Evolutionary conservation across 30 jellyfish, hydroid and myxozoan genomes (phyloP).

Genomic region (Cassiopea xamachana): DNA sequence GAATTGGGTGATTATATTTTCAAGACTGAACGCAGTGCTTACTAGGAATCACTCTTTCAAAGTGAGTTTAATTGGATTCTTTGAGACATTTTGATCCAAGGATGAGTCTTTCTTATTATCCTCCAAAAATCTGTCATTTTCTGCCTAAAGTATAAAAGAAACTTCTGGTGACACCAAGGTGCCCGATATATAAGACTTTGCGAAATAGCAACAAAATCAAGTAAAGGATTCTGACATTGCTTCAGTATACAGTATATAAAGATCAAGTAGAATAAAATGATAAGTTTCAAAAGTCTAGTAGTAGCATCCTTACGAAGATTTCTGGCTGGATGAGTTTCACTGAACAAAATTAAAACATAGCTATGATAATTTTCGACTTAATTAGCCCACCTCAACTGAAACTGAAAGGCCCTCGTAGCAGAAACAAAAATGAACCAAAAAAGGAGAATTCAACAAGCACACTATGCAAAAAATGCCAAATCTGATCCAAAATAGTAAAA

Average conservation of each 20-base stretch:
- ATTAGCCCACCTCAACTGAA: too few relatives aligned
- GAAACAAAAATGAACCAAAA: too few relatives aligned
- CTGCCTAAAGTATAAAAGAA: conserved; percentile 40
- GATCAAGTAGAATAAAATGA: background rate
- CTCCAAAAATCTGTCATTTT: conserved; percentile 52
- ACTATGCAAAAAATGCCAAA: too few relatives aligned
- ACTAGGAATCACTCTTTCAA: conserved; percentile 45
- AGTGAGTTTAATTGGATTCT: conserved; percentile 71
- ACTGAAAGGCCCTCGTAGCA: too few relatives aligned
- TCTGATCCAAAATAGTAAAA: too few relatives aligned
- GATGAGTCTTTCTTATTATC: conserved; percentile 23
- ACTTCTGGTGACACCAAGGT: background rate
- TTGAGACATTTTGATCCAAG: conserved; percentile 50
- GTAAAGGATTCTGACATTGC: too few relatives aligned
- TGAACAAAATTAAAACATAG: too few relatives aligned
- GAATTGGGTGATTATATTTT: too few relatives aligned
- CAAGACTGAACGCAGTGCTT: background rate
- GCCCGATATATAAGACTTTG: background rate
- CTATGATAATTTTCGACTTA: too few relatives aligned
- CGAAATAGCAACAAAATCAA: background rate
- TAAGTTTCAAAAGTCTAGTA: background rate
- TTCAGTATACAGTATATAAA: background rate
- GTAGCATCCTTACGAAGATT: too few relatives aligned
- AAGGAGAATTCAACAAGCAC: too few relatives aligned
- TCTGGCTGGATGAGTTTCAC: too few relatives aligned